Base-by-base conservation (phyloP, 2,888 invertebrate genomes). In the Himalopsyche japonica region DNA sequence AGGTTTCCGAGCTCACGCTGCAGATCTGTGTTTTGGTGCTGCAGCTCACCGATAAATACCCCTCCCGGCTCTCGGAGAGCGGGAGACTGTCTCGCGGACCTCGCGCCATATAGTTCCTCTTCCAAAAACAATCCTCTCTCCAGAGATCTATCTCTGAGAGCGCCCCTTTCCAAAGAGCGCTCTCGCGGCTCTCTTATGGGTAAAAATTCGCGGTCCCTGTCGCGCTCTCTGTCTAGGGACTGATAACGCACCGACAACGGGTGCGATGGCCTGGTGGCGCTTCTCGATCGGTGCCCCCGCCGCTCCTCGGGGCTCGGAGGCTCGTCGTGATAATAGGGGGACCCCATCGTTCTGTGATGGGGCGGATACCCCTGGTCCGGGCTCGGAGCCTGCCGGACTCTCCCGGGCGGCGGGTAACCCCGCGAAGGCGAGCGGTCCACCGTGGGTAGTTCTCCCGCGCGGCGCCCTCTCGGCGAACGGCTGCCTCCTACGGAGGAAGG, bases 11-110 rank as follows among this genome's bases (percentile, higher is more conserved):
- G 94, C 91, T 99, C 98, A 87, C 97, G 94, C 89, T 98, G 98
- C 88, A 99, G 93, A 91, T 99, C 98, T 89, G 97, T 96, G 91
- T 98, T 97, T 93, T 98, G 98, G 89, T 97, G 95, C 91, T 98
- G 98, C 88, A 98, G 93, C 91, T 98, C 98, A 87, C 97, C 96
- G 89, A 96, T 93, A 93, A 95, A 95, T 89, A 94, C 92, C 88
- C 95, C 90, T 92, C 92, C 94, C 90, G 93, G 93, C 89, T 90
- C 93, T 87, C 91, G 90, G 82, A 87, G 94, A 89, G 94, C 95
- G 79, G 95, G 95, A 88, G 95, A 95, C 89, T 95, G 95, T 76
- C 95, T 91, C 57, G 95, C 94, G 81, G 95, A 95, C 88, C 95
- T 91, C 82, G 91, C 89, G 34, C 93, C 94, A 89, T 95, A 95